phyloP scores from a whole-genome alignment of 2,797 vertebrate genomes.

The Acanthornis magna region DNA sequence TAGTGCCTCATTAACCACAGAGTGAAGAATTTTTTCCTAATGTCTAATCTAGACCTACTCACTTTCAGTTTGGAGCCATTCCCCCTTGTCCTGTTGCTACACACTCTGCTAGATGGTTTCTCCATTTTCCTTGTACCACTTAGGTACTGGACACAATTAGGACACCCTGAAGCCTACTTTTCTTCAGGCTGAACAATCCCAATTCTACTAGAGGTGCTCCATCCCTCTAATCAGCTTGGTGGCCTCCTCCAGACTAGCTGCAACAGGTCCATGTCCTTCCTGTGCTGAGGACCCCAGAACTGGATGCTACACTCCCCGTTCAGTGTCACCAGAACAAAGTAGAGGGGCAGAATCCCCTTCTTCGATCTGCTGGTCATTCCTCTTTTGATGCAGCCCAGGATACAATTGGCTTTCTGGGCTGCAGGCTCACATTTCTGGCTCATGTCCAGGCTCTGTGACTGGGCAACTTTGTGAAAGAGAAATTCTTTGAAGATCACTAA shows the following conservation, averaged over 20 bases:
- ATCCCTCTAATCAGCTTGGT: neutral
- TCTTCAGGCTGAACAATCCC: neutral
- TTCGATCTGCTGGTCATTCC: accelerated
- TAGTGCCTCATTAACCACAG: neutral
- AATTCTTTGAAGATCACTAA: neutral
- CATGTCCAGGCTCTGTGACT: neutral
- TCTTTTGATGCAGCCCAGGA: neutral
- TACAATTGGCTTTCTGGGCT: neutral
- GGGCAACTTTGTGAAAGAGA: neutral
- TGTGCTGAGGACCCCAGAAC: neutral
- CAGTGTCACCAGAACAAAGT: neutral
- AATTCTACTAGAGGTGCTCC: neutral
- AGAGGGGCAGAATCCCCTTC: neutral
- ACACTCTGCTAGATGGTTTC: neutral
- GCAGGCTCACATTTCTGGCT: neutral
- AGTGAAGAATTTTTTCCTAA: neutral
- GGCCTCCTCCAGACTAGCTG: neutral
- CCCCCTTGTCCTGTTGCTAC: neutral
- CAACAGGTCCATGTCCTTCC: neutral
- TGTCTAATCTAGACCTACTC: neutral
- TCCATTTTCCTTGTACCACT: neutral
- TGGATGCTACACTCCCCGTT: neutral
- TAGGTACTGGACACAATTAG: too few species aligned
- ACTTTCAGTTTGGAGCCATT: neutral
- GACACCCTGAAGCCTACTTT: neutral